These are phyloP conservation scores for Timema podura DNA, from an alignment of 2,888 invertebrate genomes.

Conservation along the genomic window DNA sequence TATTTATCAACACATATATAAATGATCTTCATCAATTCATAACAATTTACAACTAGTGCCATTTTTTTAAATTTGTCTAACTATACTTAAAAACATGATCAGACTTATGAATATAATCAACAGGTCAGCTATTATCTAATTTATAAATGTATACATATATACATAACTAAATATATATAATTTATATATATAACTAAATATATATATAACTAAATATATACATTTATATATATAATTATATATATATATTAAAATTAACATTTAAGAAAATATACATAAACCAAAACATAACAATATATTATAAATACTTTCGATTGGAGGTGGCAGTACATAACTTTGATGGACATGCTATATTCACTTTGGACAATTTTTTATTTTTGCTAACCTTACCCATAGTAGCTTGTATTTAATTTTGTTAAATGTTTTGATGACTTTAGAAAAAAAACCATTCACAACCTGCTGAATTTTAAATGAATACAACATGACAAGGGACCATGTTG, in stretches of 20 bases:
- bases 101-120: constrained; percentile 27
- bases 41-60: constrained; percentile 54
- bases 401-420: constrained; percentile 9
- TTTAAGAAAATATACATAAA: constrained; percentile 30
- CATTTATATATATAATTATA: no score
- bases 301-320: constrained; percentile 1
- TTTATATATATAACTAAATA: no score
- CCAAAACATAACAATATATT: constrained; percentile 24
- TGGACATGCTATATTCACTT: constrained; percentile 31
- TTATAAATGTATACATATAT: no score
- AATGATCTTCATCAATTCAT: constrained; percentile 51
- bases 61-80: constrained; percentile 37
- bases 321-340: constrained; percentile 22
- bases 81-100: constrained; percentile 26
- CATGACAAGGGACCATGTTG: constrained; percentile 5
- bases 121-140: no score
- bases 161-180: no score
- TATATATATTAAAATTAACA: constrained; percentile 30
- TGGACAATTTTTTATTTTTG: constrained; percentile 25
- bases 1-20: constrained; percentile 53
- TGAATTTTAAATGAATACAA: constrained; percentile 18
- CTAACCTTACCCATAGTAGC: no score
- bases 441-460: constrained; percentile 28
- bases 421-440: constrained; percentile 22
- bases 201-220: no score